Percentiles rank a stretch among this genome's conserved stretches.
Evolutionary conservation across 2,113 vertebrate species (phyloP).

Genomic region (Rhombomys opimus): DNA sequence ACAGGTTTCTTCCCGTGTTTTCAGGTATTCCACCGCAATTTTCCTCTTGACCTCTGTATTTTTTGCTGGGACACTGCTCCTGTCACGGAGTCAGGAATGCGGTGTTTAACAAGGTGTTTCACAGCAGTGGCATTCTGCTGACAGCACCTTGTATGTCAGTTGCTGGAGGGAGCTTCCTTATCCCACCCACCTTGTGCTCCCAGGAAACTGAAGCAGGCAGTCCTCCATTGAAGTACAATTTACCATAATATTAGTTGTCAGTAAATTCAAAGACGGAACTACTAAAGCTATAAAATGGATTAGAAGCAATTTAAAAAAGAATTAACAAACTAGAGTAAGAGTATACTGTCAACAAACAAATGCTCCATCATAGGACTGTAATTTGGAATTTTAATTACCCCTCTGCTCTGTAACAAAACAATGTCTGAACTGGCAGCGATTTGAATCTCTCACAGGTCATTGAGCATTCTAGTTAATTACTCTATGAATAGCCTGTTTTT

Average conservation of each 20-base stretch:
- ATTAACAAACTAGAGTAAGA: slow-evolving; percentile 94
- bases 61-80: slow-evolving; percentile 73
- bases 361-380: slow-evolving; percentile 93
- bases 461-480: slow-evolving; percentile 96
- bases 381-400: slow-evolving; percentile 95
- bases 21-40: not conserved
- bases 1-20: not conserved
- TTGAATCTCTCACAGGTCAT: slow-evolving; percentile 95
- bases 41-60: slow-evolving; percentile 9
- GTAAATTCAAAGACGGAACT: slow-evolving; percentile 90
- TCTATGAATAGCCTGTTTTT: slow-evolving; percentile 94
- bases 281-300: slow-evolving; percentile 93
- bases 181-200: slow-evolving; percentile 88
- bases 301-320: slow-evolving; percentile 92
- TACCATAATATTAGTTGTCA: slow-evolving; percentile 90
- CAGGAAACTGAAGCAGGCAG: slow-evolving; percentile 81
- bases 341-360: slow-evolving; percentile 95
- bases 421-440: slow-evolving; percentile 94
- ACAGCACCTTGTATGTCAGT: slow-evolving; percentile 80
- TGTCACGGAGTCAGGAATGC: slow-evolving; percentile 70
- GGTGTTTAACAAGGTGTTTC: slow-evolving; percentile 81
- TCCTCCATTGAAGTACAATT: slow-evolving; percentile 85
- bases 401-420: slow-evolving; percentile 94
- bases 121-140: slow-evolving; percentile 65
- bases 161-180: slow-evolving; percentile 74